These are phyloP conservation scores for Chymomyza fuscimana DNA, from an alignment of 2,888 invertebrate species.

Conservation along the genomic window DNA sequence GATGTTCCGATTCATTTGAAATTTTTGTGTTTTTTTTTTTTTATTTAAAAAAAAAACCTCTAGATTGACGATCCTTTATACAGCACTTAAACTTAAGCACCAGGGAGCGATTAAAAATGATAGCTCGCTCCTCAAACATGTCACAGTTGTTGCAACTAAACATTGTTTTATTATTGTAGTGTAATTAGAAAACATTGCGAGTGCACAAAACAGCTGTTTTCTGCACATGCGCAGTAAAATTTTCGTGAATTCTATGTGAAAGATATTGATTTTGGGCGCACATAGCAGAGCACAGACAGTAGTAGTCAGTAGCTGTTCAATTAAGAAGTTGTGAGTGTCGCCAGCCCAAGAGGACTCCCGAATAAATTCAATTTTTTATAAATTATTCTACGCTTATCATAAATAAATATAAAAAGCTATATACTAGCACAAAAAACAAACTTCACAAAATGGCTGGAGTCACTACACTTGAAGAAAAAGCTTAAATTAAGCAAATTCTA, in stretches of 20 bases:
- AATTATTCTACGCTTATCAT: not conserved
- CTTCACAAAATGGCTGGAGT: constrained; percentile 29
- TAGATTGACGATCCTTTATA: too few relatives aligned
- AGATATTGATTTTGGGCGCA: constrained; percentile 34
- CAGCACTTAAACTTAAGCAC: too few relatives aligned
- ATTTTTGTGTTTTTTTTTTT: too few relatives aligned
- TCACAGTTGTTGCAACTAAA: too few relatives aligned
- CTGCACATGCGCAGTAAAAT: constrained; percentile 19
- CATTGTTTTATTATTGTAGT: too few relatives aligned
- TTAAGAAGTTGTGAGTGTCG: constrained; percentile 9
- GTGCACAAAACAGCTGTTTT: constrained; percentile 21
- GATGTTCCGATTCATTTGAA: too few relatives aligned
- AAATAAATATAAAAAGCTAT: not conserved
- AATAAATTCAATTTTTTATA: not conserved
- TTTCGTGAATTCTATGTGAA: constrained; percentile 4
- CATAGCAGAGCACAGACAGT: not conserved
- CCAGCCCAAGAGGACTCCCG: not conserved
- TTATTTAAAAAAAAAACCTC: too few relatives aligned
- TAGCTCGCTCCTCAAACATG: too few relatives aligned
- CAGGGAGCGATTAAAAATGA: too few relatives aligned
- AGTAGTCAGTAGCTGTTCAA: constrained; percentile 15
- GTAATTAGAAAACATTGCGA: not conserved
- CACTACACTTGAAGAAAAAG: constrained; percentile 7
- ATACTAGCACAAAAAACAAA: too few relatives aligned
- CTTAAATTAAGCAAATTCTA: not conserved